Percentiles rank a stretch among this genome's conserved stretches.
phyloP scores from a whole-genome alignment of 2,113 vertebrate species.

The Oenanthe melanoleuca region DNA sequence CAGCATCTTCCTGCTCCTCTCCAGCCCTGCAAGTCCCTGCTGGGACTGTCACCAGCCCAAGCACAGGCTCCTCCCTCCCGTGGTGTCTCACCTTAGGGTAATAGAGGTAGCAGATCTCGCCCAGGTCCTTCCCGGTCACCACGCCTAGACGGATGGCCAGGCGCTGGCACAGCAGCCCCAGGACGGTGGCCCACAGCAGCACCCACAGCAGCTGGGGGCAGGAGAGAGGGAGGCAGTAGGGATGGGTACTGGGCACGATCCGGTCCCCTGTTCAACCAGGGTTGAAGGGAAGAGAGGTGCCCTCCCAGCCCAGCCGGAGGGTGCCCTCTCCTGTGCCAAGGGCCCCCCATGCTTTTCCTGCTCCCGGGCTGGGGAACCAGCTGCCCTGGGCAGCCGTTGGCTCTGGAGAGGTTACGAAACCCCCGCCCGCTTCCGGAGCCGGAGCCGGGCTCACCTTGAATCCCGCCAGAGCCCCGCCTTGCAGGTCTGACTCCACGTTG shows the following conservation, averaged over 20 bases:
- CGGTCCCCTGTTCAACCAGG: accelerated
- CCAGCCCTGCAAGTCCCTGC: background rate
- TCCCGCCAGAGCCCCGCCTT: constrained; percentile 72
- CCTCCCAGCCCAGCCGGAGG: background rate
- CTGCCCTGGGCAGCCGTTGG: background rate
- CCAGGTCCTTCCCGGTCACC: constrained; percentile 79
- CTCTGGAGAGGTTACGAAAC: background rate
- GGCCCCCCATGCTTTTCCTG: background rate
- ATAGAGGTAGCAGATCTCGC: constrained; percentile 75
- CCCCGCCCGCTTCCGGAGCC: background rate
- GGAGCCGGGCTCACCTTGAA: constrained; percentile 74
- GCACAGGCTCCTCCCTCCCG: accelerated
- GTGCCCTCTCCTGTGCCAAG: background rate
- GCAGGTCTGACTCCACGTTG: constrained; percentile 81
- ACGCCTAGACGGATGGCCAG: constrained; percentile 78
- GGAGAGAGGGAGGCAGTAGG: background rate
- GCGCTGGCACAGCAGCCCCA: constrained; percentile 79
- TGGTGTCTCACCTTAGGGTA: constrained; percentile 78
- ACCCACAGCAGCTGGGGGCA: constrained; percentile 79
- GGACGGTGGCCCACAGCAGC: constrained; percentile 76
- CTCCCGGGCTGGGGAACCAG: background rate
- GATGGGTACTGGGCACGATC: background rate
- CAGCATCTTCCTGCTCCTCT: background rate
- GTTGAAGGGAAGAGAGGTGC: background rate
- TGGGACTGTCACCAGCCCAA: background rate